Evolutionary conservation across 2,888 invertebrate species (phyloP).

Genomic region (Leptothorax acervorum): DNA sequence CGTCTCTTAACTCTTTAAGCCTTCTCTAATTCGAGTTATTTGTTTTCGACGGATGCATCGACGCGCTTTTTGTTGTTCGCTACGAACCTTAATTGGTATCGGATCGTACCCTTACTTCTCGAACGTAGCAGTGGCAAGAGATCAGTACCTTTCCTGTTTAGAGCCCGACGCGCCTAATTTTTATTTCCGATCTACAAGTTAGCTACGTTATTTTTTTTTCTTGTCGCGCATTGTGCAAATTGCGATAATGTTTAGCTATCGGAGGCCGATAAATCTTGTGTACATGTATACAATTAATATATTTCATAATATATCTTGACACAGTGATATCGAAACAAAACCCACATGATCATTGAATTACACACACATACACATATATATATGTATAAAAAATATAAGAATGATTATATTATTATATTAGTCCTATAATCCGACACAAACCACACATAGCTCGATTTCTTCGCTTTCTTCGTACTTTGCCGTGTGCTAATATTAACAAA

Average conservation of each 20-base stretch:
- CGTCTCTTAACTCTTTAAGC: background rate
- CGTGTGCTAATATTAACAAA: conserved; percentile 47
- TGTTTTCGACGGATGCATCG: conserved; percentile 27
- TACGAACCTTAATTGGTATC: conserved; percentile 27
- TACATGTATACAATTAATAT: background rate
- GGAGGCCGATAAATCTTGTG: background rate
- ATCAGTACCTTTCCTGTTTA: background rate
- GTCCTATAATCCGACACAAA: conserved; percentile 29
- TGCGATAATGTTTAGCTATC: background rate
- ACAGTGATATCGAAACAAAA: background rate
- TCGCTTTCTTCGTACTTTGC: conserved; percentile 33
- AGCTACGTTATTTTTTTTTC: background rate
- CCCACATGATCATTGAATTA: background rate
- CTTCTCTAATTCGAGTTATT: conserved; percentile 33
- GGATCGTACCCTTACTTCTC: background rate
- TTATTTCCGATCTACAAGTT: conserved; percentile 34
- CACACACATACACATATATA: background rate
- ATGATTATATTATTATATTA: background rate
- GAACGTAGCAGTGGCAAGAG: background rate
- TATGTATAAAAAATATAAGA: background rate
- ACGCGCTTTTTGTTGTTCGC: conserved; percentile 7
- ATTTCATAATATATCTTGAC: background rate
- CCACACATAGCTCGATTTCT: conserved; percentile 3
- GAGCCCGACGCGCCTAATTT: background rate
- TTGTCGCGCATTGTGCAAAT: background rate